Evolutionary conservation across 2,888 invertebrate genomes (phyloP).

Genomic region (Mesochorus sp.): DNA sequence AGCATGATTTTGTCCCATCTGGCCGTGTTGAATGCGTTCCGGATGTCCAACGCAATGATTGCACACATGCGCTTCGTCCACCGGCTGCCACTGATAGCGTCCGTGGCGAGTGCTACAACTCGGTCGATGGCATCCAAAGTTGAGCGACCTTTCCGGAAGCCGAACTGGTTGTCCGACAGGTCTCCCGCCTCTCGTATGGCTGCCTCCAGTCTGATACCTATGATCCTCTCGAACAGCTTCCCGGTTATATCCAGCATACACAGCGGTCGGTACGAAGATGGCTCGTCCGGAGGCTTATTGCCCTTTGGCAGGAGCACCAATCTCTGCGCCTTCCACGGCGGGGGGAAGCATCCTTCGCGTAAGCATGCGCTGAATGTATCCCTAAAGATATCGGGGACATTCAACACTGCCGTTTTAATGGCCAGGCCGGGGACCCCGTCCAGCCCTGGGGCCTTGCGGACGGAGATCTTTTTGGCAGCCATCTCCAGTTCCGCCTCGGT

Average conservation of each 20-base stretch:
- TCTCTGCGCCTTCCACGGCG: conserved; percentile 45
- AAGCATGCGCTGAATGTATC: neutral
- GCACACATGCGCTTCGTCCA: conserved; percentile 41
- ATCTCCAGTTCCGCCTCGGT: neutral
- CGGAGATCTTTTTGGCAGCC: neutral
- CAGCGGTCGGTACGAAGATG: conserved; percentile 28
- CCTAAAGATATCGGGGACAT: neutral
- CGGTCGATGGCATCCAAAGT: conserved; percentile 49
- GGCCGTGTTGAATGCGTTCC: conserved; percentile 59
- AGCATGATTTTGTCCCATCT: conserved; percentile 29
- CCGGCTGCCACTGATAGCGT: conserved; percentile 42
- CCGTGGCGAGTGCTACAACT: conserved; percentile 27
- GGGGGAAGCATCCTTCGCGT: neutral
- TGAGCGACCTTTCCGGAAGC: conserved; percentile 52
- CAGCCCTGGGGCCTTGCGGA: no score
- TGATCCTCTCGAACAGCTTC: conserved; percentile 47
- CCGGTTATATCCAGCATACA: conserved; percentile 59
- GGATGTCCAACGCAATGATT: conserved; percentile 50
- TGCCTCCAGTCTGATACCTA: conserved; percentile 15
- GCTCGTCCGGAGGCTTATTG: conserved; percentile 33
- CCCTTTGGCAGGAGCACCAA: conserved; percentile 58
- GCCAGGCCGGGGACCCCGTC: conserved; percentile 9
- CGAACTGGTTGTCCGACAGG: conserved; percentile 44
- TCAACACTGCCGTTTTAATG: neutral
- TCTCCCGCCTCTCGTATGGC: neutral